Base-by-base conservation (phyloP, 2,797 vertebrate species). In the Bovichtus variegatus region DNA sequence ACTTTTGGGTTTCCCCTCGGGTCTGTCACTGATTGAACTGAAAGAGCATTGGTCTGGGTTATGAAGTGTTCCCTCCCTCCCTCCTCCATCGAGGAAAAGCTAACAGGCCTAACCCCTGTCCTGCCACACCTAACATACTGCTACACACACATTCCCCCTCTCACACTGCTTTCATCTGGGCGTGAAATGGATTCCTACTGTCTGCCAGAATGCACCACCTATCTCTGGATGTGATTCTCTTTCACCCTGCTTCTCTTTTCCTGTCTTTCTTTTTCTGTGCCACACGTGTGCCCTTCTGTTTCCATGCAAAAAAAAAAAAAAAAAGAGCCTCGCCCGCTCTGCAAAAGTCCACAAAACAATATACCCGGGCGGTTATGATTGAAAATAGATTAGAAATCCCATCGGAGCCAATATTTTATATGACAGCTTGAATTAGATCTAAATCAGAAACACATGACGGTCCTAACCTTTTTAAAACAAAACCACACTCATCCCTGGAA, bases 361-460 rank as follows among this genome's bases (percentile, higher is more conserved):
- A 93, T 94, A 31, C 92, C 92, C 91, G 12, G 68, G 82, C 71
- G 87, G 91, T 91, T 92, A 85, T 84, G 85, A 91, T 88, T 51
- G 63, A 81, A 91, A 91, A 86, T 86, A 68, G 92, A 94, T 93
- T 92, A 86, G 89, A 92, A 93, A 91, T 93, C 94, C 93, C 88
- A 90, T 82, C 49, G 85, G 88, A 90, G 82, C 81, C 91, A 91
- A 93, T 94, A 91, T 94, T 93, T 94, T 93, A 91, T 93, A 88
- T 83, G 89, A 91, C 85, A 87, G 87, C 85, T 76, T 83, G 84
- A 93, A 92, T 93, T 89, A 85, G 71, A 76, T 80, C 89, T 81
- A 94, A 94, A 94, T 93, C 81, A 94, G 90, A 95, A 95, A 93
- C 94, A 95, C 87, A 94, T 94, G 94, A 93, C n/a, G 78, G 77